Conservation (phyloP, 2,113 vertebrate species). For the Porphyrio hochstetteri region DNA sequence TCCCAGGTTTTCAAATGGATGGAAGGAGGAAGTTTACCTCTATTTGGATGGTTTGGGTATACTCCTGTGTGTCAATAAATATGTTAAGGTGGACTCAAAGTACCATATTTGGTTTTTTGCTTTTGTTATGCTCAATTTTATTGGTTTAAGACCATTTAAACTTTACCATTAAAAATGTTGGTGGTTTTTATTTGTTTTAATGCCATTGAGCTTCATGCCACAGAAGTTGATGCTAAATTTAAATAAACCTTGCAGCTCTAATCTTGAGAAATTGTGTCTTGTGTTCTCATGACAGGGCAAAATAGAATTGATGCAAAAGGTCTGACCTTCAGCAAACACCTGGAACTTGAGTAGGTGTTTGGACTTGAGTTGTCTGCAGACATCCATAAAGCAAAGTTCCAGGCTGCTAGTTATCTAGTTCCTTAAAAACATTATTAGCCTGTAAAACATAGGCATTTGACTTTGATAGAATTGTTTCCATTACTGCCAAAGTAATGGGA, state of each 20-base stretch:
- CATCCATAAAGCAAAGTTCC: not conserved
- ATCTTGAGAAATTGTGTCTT: not conserved
- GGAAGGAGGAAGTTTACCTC: not conserved
- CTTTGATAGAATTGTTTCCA: not conserved
- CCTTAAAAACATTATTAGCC: not conserved
- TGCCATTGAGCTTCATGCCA: not conserved
- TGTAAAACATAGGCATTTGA: not conserved
- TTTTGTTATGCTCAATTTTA: not conserved
- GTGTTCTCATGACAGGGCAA: not conserved
- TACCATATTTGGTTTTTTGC: not conserved
- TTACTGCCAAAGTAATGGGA: not conserved
- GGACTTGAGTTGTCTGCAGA: not conserved
- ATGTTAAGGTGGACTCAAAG: not conserved
- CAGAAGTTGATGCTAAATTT: not conserved
- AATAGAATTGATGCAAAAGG: not conserved
- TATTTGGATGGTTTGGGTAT: not conserved
- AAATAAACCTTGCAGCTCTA: not conserved
- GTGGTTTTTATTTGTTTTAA: not conserved
- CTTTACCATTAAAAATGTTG: not conserved
- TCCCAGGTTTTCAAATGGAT: not conserved
- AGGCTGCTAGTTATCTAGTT: not conserved
- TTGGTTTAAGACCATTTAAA: not conserved
- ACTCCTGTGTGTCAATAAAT: not conserved
- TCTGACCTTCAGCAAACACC: not conserved
- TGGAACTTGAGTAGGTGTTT: not conserved